Evolutionary conservation across 1,140 invertebrate species (phyloP), one percentile per base, ranked within the genome.

Genomic region (Phortica variegata): DNA sequence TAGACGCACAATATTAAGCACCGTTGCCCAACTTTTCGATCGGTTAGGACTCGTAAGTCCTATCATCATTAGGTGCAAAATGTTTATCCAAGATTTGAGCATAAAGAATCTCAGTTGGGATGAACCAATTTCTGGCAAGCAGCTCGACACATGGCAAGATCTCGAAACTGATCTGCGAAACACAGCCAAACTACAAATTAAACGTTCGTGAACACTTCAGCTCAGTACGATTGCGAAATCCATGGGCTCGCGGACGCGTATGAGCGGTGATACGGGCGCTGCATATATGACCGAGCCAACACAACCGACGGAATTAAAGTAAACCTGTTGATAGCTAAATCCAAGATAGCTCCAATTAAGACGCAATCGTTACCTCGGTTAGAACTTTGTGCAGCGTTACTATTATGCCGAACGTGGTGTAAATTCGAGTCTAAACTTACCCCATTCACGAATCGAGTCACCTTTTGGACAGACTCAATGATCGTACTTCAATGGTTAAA

Each of bases 241-340:
- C 48, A 50, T 39, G 48, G 48, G 12, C 44, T 50, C 32, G 37
- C 42, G 15, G 42, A 50, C 23, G 48, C 48, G 12, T 44, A 41
- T 6, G n/a, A 38, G 37, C 19, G 42, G 1, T 33, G 41, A 31
- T 50, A 50, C 37, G 48, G 42, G 7, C 44, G 48, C 19, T 44
- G 34, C 15, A 31, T 50, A 13, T 50, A 42, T 18, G 48, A 51
- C 56, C 18, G 47, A 15, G 18, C 26, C 26, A 9, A 17, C n/a
- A 12, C 32, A 48, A 6, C 33, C 15, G 26, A 17, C 3, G 2
- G 8, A 2, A 3, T n/a, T n/a, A 20, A 13, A 18, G 21, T 12
- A 13, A 33, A 17, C 23, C 23, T 49, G 3, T 21, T 49, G 15
- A 34, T 26, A 3, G 39, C 47, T 2, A 49, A 42, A 15, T 49